A percentile compares a stretch with the other conserved stretches of the same genome.
These are phyloP conservation scores for Megalopta genalis DNA, from an alignment of 1,140 invertebrate species.

Conservation along the genomic window DNA sequence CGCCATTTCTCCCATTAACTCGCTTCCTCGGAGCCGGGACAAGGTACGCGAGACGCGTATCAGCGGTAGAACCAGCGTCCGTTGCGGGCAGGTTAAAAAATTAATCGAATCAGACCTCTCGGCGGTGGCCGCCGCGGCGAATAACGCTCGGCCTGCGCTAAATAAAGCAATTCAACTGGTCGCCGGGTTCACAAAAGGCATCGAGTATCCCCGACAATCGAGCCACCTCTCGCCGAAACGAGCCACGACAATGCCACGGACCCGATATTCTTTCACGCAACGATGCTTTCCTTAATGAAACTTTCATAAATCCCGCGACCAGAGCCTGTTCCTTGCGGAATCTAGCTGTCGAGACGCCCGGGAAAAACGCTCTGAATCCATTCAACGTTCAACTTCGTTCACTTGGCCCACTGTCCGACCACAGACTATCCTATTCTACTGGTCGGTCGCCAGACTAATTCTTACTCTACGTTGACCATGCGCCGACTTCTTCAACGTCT, in stretches of 20 bases:
- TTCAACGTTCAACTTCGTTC: neutral
- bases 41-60: too few species aligned
- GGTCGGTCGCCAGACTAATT: too few species aligned
- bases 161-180: neutral
- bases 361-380: neutral
- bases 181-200: neutral
- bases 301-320: conserved; percentile 1
- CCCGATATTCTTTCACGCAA: conserved; percentile 12
- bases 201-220: conserved; percentile 12
- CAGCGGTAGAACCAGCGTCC: neutral
- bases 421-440: too few species aligned
- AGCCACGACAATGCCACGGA: conserved; percentile 3
- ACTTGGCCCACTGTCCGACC: too few species aligned
- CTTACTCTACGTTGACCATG: too few species aligned
- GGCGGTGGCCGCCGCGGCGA: neutral
- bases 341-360: neutral
- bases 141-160: conserved; percentile 1
- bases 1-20: too few species aligned
- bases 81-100: neutral
- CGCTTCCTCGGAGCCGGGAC: too few species aligned
- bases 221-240: neutral
- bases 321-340: neutral
- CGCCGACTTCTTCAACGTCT: too few species aligned
- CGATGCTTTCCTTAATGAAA: conserved; percentile 37
- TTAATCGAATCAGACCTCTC: neutral